Conservation (phyloP, 1,140 invertebrate genomes). For the Habropoda laboriosa region DNA sequence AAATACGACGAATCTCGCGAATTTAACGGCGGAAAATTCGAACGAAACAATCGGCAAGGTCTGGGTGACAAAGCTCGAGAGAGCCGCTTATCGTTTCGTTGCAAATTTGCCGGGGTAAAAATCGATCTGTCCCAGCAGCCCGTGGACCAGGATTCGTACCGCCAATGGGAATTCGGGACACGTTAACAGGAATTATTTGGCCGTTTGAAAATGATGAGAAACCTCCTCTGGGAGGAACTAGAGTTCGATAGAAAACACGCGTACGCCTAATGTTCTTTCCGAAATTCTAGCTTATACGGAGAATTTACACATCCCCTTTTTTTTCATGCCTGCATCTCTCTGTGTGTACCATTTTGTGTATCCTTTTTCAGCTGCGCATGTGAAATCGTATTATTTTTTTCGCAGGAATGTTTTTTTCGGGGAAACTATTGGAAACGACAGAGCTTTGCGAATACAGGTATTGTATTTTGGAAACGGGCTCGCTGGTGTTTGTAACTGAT, state of each 20-base stretch:
- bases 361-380: too few species aligned
- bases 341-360: too few species aligned
- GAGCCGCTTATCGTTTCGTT: not conserved
- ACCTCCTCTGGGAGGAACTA: not conserved
- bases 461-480: too few species aligned
- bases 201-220: not conserved
- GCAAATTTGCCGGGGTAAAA: not conserved
- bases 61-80: not conserved
- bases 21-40: constrained; percentile 54
- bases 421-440: too few species aligned
- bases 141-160: not conserved
- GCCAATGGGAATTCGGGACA: not conserved
- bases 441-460: too few species aligned
- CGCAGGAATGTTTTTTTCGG: too few species aligned
- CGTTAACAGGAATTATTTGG: not conserved
- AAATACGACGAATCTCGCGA: constrained; percentile 39
- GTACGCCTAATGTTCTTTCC: not conserved
- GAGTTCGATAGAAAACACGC: too few species aligned
- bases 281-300: not conserved
- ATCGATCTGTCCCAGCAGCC: not conserved
- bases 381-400: too few species aligned
- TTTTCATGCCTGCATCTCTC: not conserved
- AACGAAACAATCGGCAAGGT: constrained; percentile 46
- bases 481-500: too few species aligned
- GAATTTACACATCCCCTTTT: not conserved